These are phyloP conservation scores for Cardiocondyla obscurior DNA, from an alignment of 1,140 invertebrate genomes.

Conservation along the genomic window DNA sequence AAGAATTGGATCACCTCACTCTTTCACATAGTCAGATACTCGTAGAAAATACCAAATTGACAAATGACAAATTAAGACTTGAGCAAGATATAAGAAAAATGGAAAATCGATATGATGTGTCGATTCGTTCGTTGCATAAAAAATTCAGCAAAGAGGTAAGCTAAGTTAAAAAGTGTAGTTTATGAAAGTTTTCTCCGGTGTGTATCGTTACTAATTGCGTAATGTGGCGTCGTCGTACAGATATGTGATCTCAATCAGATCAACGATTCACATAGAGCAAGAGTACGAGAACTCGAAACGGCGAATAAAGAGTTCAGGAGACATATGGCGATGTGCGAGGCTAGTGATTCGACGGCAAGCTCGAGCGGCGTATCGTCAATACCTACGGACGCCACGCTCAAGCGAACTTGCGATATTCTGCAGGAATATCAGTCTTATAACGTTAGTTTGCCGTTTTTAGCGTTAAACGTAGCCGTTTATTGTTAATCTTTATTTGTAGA, in stretches of 20 bases:
- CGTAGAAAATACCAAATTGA: constrained; percentile 86
- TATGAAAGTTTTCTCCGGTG: not conserved
- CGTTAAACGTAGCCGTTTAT: not conserved
- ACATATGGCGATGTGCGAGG: constrained; percentile 78
- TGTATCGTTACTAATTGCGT: constrained; percentile 2
- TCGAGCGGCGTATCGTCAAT: constrained; percentile 81
- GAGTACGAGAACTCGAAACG: constrained; percentile 79
- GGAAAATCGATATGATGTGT: constrained; percentile 75
- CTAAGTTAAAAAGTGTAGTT: not conserved
- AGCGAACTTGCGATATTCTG: constrained; percentile 74
- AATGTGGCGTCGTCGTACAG: constrained; percentile 53
- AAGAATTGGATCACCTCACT: constrained; percentile 82
- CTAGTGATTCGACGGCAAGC: constrained; percentile 79
- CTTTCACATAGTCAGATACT: constrained; percentile 86
- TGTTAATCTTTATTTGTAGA: not conserved
- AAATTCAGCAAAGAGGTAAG: constrained; percentile 81
- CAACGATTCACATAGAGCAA: constrained; percentile 77
- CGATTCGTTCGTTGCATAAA: constrained; percentile 75
- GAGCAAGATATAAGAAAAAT: constrained; percentile 82
- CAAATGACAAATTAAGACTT: constrained; percentile 85
- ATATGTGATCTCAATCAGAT: constrained; percentile 80
- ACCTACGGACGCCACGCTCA: constrained; percentile 72
- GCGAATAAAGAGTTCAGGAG: constrained; percentile 80
- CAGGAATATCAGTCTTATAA: constrained; percentile 78
- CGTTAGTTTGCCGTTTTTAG: constrained; percentile 63